Conservation (phyloP, 2,113 vertebrate species). For the Maccullochella peelii region DNA sequence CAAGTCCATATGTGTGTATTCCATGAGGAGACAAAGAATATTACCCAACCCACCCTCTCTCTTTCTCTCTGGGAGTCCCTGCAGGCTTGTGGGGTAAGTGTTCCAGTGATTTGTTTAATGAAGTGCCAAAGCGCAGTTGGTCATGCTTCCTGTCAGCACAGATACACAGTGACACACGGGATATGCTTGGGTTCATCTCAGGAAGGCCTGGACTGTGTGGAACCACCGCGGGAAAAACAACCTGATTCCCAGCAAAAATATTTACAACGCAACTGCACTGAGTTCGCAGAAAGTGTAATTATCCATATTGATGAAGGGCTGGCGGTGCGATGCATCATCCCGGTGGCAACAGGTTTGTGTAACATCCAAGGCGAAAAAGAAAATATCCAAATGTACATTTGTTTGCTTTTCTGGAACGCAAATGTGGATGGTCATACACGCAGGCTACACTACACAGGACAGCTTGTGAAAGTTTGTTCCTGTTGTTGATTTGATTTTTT, state of each 20-base stretch:
- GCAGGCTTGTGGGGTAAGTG: slow-evolving; percentile 44
- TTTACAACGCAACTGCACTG: slow-evolving; percentile 55
- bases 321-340: slow-evolving; percentile 74
- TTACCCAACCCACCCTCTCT: slow-evolving; percentile 12
- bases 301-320: slow-evolving; percentile 74
- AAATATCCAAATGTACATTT: slow-evolving; percentile 73
- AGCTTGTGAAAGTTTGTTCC: slow-evolving; percentile 57
- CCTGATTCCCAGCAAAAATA: slow-evolving; percentile 64
- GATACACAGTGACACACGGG: slow-evolving; percentile 75
- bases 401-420: slow-evolving; percentile 66
- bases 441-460: slow-evolving; percentile 64
- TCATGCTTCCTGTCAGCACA: slow-evolving; percentile 79
- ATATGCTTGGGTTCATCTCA: slow-evolving; percentile 82
- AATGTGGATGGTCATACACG: slow-evolving; percentile 38
- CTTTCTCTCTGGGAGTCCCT: slow-evolving; percentile 18
- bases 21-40: slow-evolving; percentile 13
- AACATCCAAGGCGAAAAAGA: slow-evolving; percentile 73
- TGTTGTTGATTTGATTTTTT: slow-evolving; percentile 54
- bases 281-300: slow-evolving; percentile 72
- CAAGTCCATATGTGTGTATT: not conserved
- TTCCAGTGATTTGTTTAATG: slow-evolving; percentile 69
- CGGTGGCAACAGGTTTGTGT: slow-evolving; percentile 62
- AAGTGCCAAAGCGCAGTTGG: slow-evolving; percentile 68
- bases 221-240: slow-evolving; percentile 53
- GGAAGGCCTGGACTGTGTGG: slow-evolving; percentile 75